Conservation (phyloP, 2,888 invertebrate species). For the Prosapia bicincta region DNA sequence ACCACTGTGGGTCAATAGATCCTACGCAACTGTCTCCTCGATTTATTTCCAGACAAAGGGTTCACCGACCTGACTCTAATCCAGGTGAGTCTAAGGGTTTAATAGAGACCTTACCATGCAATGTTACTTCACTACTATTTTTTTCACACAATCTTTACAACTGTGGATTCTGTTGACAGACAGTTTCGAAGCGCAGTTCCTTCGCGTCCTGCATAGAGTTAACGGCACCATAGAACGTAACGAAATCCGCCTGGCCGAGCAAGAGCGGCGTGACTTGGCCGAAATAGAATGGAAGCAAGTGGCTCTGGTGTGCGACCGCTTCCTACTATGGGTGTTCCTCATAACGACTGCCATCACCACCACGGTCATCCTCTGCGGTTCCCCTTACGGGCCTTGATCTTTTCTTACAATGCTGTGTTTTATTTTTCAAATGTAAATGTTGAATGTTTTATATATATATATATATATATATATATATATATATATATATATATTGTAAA, state of each 20-base stretch:
- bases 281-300: conserved; percentile 82
- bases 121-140: too few relatives aligned
- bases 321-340: conserved; percentile 71
- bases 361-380: conserved; percentile 69
- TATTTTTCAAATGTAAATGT: background rate
- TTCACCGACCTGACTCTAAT: conserved; percentile 35
- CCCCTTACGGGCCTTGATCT: conserved; percentile 47
- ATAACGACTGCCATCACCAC: conserved; percentile 75
- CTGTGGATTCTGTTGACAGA: conserved; percentile 24
- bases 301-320: conserved; percentile 78
- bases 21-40: conserved; percentile 50
- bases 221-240: conserved; percentile 75
- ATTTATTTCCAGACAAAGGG: conserved; percentile 45
- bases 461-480: too few relatives aligned
- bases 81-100: conserved; percentile 36
- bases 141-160: too few relatives aligned
- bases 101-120: too few relatives aligned
- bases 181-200: conserved; percentile 60
- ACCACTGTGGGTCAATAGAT: conserved; percentile 37
- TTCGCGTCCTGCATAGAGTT: conserved; percentile 64
- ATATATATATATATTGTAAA: too few relatives aligned
- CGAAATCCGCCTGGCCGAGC: conserved; percentile 73
- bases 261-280: conserved; percentile 72
- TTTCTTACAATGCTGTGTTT: background rate
- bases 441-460: background rate